phyloP scores from a whole-genome alignment of 2,113 vertebrate genomes.

The Vidua macroura region DNA sequence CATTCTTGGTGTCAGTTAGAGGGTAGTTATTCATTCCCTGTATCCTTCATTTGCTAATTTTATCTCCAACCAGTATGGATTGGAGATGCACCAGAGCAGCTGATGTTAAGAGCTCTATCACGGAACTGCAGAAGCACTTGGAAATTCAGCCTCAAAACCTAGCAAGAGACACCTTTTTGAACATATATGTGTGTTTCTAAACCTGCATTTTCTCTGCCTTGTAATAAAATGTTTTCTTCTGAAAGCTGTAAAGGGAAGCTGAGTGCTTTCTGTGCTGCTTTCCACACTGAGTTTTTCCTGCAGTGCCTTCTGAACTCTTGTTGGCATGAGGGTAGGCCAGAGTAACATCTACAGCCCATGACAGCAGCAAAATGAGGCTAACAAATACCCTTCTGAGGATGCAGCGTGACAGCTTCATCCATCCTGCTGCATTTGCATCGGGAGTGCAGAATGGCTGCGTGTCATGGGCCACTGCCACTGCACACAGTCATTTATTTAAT shows the following conservation, averaged over 20 bases:
- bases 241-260: neutral
- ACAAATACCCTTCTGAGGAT: constrained; percentile 73
- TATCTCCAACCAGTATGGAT: rapidly evolving
- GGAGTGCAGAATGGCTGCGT: constrained; percentile 36
- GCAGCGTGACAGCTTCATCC: constrained; percentile 65
- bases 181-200: neutral
- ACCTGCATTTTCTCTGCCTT: rapidly evolving
- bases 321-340: constrained; percentile 11
- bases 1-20: neutral
- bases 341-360: constrained; percentile 72
- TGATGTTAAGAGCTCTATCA: neutral
- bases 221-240: neutral
- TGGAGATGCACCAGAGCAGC: neutral
- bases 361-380: constrained; percentile 84
- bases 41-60: neutral
- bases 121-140: neutral
- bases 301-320: neutral
- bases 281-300: neutral
- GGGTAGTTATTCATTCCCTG: neutral
- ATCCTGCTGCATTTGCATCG: constrained; percentile 66
- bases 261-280: neutral
- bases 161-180: neutral
- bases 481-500: constrained; percentile 73
- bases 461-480: constrained; percentile 63
- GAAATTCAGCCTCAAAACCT: neutral